Evolutionary conservation across 30 jellyfish, hydroid and myxozoan genomes (phyloP).

Genomic region (Mastigias papua): DNA sequence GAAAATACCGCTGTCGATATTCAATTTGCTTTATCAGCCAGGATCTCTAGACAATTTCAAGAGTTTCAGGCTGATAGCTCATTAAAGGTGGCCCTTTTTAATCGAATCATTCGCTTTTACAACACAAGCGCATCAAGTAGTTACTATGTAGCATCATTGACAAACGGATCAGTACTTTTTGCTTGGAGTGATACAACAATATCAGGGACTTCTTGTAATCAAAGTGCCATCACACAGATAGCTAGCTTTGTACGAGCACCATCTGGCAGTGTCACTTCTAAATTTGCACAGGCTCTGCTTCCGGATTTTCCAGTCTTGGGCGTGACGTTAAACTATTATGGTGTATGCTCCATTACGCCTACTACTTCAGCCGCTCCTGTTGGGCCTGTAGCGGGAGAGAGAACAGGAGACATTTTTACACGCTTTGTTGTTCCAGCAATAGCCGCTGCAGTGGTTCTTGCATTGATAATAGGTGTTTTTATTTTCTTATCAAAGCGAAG

Average conservation of each 20-base stretch:
- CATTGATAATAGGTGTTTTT: constrained; percentile 35
- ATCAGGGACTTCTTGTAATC: constrained; percentile 42
- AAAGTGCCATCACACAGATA: constrained; percentile 19
- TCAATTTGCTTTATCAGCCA: constrained; percentile 46
- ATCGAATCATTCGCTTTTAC: constrained; percentile 49
- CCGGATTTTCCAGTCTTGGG: constrained; percentile 75
- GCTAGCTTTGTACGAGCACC: constrained; percentile 4
- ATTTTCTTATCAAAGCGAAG: constrained; percentile 37
- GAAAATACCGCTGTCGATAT: constrained; percentile 20
- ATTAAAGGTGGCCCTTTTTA: constrained; percentile 17
- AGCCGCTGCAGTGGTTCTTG: constrained; percentile 57
- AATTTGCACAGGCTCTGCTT: constrained; percentile 57
- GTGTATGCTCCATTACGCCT: constrained; percentile 45
- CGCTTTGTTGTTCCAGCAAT: constrained; percentile 55
- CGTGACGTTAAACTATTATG: constrained; percentile 22
- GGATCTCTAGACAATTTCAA: constrained; percentile 3
- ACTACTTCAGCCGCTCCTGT: constrained; percentile 37
- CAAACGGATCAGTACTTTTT: constrained; percentile 60
- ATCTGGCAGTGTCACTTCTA: constrained; percentile 53
- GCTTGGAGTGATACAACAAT: constrained; percentile 71
- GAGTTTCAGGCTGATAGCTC: constrained; percentile 43
- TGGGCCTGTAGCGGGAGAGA: constrained; percentile 54
- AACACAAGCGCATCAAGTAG: constrained; percentile 8
- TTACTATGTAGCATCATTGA: constrained; percentile 23
- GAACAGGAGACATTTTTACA: constrained; percentile 23